A percentile compares a stretch with the other conserved stretches of the same genome.
Conservation (phyloP, 1,140 invertebrate genomes). For the Drosophila punjabiensis region DNA sequence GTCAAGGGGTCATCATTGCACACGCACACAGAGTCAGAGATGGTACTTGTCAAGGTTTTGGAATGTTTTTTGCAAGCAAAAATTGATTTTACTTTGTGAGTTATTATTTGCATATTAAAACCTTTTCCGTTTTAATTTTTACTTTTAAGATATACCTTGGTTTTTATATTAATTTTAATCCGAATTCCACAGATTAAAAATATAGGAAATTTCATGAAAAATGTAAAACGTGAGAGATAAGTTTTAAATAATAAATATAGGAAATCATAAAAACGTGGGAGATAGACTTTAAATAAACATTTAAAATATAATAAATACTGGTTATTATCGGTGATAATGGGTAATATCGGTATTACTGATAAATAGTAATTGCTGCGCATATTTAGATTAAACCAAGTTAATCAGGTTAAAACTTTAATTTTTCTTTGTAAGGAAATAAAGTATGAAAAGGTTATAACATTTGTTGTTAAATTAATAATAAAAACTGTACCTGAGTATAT, state of each 20-base stretch:
- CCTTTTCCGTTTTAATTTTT: not conserved
- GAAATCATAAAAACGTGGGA: not conserved
- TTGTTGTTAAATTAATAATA: not conserved
- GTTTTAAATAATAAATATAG: not conserved
- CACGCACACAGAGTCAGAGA: slow-evolving; percentile 4
- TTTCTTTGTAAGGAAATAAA: not conserved
- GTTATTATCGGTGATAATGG: not conserved
- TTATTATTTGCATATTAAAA: not conserved
- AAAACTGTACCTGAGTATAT: no score
- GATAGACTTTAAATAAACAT: not conserved
- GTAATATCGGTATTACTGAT: not conserved
- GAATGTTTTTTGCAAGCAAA: not conserved
- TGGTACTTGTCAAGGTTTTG: not conserved
- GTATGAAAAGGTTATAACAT: not conserved
- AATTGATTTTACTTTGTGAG: not conserved
- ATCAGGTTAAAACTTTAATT: not conserved
- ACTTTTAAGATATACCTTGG: slow-evolving; percentile 1
- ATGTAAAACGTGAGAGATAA: not conserved
- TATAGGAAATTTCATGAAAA: not conserved
- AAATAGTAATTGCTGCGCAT: not conserved
- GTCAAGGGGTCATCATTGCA: slow-evolving; percentile 18
- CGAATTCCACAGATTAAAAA: not conserved
- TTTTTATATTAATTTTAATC: not conserved
- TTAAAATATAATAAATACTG: not conserved
- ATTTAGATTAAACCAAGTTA: not conserved